Base-by-base conservation (phyloP, 2,888 invertebrate species). In the Drosophila robusta region DNA sequence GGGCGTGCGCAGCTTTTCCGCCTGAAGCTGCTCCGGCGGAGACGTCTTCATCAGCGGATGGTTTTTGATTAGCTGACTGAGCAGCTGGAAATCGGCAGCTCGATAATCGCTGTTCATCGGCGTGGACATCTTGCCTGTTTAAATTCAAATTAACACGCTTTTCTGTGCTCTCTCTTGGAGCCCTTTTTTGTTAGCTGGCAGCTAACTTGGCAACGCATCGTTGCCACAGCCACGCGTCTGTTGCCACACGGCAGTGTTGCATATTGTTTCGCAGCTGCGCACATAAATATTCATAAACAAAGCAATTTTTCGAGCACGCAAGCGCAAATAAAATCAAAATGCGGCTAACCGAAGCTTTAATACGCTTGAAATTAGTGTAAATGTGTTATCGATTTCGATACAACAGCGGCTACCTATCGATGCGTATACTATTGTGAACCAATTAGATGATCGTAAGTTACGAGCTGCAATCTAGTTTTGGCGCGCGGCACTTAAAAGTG, bases 21-120 rank as follows among this genome's bases (percentile, higher is more conserved):
- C 16, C 2, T 74, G 71, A 45, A 69, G 62, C 42, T 75, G 62
- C 46, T 75, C 55, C 34, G 60, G 12, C 34, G 44, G 16, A 2
- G 47, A 29, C 7, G 55, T 44, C 46, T 65, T 66, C 87, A 89
- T 82, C 32, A 87, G 49, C 32, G 87, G 89, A 67, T 89, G 81
- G 42, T 75, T 60, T 22, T 42, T 46, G 3, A 89, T 89, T 38
- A 57, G 47, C 42, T 67, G 44, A 42, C 82, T 80, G 5, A 87
- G 80, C 70, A 78, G 71, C 61, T 80, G 70, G 6, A 87, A 87
- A 45, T 87, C 89, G 18, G 63, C 71, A 9, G 75, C 56, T 11
- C 85, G 80, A 52, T 88, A 88, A 61, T 88, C 77, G 49, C 65
- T 75, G n/a, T 46, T 69, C 34, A 85, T 26, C 41, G 57, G 24